These are phyloP conservation scores for Bagarius yarrelli DNA, from an alignment of 2,113 vertebrate genomes.

Conservation along the genomic window DNA sequence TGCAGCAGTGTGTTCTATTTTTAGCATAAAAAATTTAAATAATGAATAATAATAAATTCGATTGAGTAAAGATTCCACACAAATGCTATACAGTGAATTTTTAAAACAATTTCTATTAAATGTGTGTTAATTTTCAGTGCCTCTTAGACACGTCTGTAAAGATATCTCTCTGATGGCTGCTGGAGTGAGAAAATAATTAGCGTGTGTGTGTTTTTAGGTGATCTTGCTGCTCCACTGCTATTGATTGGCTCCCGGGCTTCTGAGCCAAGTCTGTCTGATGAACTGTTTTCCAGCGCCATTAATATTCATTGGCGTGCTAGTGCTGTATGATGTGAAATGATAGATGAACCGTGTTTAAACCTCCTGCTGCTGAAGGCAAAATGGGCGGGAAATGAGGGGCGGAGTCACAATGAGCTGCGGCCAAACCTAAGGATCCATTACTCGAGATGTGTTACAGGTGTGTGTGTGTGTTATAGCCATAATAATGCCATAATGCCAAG, in stretches of 20 bases:
- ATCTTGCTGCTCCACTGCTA: constrained; percentile 44
- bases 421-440: background rate
- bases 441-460: too few relatives aligned
- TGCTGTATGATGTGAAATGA: constrained; percentile 50
- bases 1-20: too few relatives aligned
- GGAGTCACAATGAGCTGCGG: background rate
- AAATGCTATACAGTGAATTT: too few relatives aligned
- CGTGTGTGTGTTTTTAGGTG: background rate
- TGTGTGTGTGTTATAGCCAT: too few relatives aligned
- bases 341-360: constrained; percentile 56
- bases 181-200: background rate
- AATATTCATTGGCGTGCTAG: constrained; percentile 60
- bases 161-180: too few relatives aligned
- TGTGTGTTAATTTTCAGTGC: too few relatives aligned
- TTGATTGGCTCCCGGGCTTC: constrained; percentile 50
- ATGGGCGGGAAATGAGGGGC: constrained; percentile 30
- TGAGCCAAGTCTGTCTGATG: constrained; percentile 50
- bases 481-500: too few relatives aligned
- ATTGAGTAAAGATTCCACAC: too few relatives aligned
- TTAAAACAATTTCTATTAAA: too few relatives aligned
- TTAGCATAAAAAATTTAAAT: too few relatives aligned
- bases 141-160: too few relatives aligned
- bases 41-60: too few relatives aligned
- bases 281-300: constrained; percentile 42
- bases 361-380: constrained; percentile 28